Conservation (phyloP, 2,888 invertebrate species). For the Diarsia mendica region DNA sequence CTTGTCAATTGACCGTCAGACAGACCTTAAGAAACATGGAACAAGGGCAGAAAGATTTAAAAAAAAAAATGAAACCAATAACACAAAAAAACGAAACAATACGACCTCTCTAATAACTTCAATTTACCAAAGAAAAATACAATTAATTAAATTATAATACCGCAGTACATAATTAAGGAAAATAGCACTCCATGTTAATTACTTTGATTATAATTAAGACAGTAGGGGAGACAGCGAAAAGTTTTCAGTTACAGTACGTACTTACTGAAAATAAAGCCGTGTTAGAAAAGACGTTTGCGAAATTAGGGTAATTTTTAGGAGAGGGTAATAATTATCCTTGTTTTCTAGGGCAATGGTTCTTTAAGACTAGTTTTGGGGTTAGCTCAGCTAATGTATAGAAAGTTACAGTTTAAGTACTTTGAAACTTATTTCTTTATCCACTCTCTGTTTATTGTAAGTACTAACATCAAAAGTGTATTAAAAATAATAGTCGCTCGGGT, state of each 20-base stretch:
- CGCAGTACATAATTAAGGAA: slow-evolving; percentile 53
- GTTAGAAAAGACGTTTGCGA: slow-evolving; percentile 40
- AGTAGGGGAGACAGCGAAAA: slow-evolving; percentile 42
- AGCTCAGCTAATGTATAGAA: neutral
- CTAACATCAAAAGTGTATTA: neutral
- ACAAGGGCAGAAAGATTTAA: neutral
- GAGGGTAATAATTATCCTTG: slow-evolving; percentile 28
- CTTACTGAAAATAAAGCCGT: slow-evolving; percentile 51
- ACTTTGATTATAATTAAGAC: slow-evolving; percentile 63
- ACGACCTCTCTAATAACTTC: neutral
- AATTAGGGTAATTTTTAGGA: slow-evolving; percentile 39
- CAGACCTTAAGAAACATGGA: no score
- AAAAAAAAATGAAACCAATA: neutral
- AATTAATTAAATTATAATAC: slow-evolving; percentile 59
- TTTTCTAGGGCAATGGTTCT: slow-evolving; percentile 12
- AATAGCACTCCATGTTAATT: slow-evolving; percentile 56
- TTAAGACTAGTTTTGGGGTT: slow-evolving; percentile 7
- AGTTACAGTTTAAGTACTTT: neutral
- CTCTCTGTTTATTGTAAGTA: neutral
- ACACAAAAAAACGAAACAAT: neutral
- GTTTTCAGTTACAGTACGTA: slow-evolving; percentile 43
- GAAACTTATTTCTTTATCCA: neutral
- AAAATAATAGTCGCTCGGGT: no score
- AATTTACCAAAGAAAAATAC: slow-evolving; percentile 24
- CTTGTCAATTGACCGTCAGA: no score